These are phyloP conservation scores for Clusia tigrina DNA, from an alignment of 2,888 invertebrate genomes.

Conservation along the genomic window DNA sequence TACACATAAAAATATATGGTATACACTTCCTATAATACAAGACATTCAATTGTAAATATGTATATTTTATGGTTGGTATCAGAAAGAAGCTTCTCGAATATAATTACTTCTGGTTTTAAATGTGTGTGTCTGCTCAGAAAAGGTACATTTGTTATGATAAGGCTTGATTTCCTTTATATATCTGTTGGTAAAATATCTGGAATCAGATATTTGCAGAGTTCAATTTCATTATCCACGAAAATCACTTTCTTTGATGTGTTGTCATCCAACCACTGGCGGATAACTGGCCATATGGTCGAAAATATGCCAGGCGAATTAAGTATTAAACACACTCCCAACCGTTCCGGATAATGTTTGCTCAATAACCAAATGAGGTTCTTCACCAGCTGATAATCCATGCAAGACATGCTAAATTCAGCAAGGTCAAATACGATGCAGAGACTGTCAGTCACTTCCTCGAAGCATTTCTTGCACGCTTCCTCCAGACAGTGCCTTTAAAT, in stretches of 20 bases:
- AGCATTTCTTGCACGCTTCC: slow-evolving; percentile 78
- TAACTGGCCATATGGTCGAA: slow-evolving; percentile 80
- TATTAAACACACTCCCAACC: slow-evolving; percentile 78
- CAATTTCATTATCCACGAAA: slow-evolving; percentile 75
- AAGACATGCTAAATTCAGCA: slow-evolving; percentile 74
- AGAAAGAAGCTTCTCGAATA: neutral
- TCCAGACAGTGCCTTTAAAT: slow-evolving; percentile 80
- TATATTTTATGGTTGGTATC: neutral
- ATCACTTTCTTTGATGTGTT: slow-evolving; percentile 80
- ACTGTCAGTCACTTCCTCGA: slow-evolving; percentile 81
- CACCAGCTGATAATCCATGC: slow-evolving; percentile 83
- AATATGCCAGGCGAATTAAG: slow-evolving; percentile 79
- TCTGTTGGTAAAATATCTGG: slow-evolving; percentile 79
- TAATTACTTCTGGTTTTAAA: neutral
- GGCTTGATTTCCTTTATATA: too few species aligned
- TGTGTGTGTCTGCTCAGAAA: too few species aligned
- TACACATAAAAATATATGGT: neutral
- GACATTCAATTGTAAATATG: neutral
- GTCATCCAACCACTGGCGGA: slow-evolving; percentile 80
- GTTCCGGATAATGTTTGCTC: slow-evolving; percentile 79
- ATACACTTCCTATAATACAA: neutral
- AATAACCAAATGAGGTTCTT: slow-evolving; percentile 82
- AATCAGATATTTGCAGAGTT: slow-evolving; percentile 77
- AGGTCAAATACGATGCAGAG: slow-evolving; percentile 82
- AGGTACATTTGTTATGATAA: too few species aligned